phyloP scores from a whole-genome alignment of 2,797 vertebrate genomes.

The Cuculus canorus region DNA sequence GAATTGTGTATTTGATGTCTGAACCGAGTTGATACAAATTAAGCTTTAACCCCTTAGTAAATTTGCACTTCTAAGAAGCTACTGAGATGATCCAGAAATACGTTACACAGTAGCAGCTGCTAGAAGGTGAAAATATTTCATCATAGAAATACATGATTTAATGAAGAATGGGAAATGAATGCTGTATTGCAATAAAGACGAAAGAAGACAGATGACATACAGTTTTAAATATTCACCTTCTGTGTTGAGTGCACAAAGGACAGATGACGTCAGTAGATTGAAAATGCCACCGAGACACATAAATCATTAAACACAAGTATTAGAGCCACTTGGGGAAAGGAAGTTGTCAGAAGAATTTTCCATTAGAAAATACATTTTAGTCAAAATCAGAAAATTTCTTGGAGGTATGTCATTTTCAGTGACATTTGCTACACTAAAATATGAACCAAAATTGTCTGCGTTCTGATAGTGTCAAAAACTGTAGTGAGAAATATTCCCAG shows the following conservation, averaged over 20 bases:
- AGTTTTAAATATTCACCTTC: conserved; percentile 30
- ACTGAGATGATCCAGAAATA: conserved; percentile 35
- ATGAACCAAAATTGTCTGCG: conserved; percentile 4
- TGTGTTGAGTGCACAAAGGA: conserved; percentile 14
- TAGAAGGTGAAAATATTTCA: conserved; percentile 31
- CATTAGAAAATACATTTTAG: conserved; percentile 8
- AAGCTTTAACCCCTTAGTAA: conserved; percentile 22
- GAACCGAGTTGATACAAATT: conserved; percentile 3
- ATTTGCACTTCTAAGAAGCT: conserved; percentile 35
- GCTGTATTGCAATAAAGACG: background rate
- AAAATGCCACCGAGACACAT: background rate
- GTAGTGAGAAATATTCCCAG: background rate
- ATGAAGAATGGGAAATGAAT: background rate
- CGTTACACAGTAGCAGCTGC: conserved; percentile 18
- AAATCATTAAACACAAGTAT: conserved; percentile 7
- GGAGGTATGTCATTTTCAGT: conserved; percentile 10
- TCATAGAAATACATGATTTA: background rate
- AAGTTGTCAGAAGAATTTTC: conserved; percentile 26
- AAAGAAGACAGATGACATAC: conserved; percentile 4
- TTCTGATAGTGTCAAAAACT: background rate
- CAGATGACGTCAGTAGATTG: conserved; percentile 19
- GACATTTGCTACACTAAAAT: conserved; percentile 19
- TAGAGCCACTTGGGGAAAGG: conserved; percentile 11
- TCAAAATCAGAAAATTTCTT: conserved; percentile 36
- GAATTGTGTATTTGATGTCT: background rate